These are phyloP conservation scores for Drosophila paulistorum DNA, from an alignment of 1,140 invertebrate species.

Conservation along the genomic window DNA sequence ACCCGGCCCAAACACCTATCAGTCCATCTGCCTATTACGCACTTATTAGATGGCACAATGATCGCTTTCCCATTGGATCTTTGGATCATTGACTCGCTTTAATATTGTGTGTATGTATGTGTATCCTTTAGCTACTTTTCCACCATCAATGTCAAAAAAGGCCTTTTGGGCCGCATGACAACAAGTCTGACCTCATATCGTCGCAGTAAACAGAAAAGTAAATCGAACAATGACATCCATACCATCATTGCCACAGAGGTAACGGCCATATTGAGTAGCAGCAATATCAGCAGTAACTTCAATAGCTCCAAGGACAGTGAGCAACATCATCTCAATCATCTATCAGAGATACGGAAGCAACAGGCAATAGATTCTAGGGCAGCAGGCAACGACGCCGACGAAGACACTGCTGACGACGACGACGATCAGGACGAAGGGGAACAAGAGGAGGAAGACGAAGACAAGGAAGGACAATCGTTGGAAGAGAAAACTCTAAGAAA, in stretches of 20 bases:
- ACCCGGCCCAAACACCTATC: neutral
- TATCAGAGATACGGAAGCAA: neutral
- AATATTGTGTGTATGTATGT: no score
- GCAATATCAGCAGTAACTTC: constrained; percentile 31
- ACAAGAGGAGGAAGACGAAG: constrained; percentile 1
- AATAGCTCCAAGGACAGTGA: constrained; percentile 35
- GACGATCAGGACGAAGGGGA: constrained; percentile 27
- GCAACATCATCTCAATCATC: constrained; percentile 4
- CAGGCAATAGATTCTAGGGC: constrained; percentile 6
- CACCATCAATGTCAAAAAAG: constrained; percentile 79
- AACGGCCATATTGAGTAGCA: constrained; percentile 53
- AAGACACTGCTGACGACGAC: neutral
- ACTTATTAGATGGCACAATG: no score
- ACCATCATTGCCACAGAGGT: constrained; percentile 74
- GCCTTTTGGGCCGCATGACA: constrained; percentile 79
- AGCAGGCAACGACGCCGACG: constrained; percentile 11
- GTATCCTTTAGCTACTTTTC: constrained; percentile 71
- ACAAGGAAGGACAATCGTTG: constrained; percentile 16
- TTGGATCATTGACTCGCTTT: no score
- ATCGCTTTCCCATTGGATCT: no score
- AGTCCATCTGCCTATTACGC: no score
- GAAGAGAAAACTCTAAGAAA: constrained; percentile 30
- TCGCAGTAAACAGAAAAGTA: constrained; percentile 80
- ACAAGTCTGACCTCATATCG: constrained; percentile 80
- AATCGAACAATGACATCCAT: constrained; percentile 80